Conservation (phyloP, 1,140 invertebrate species). For the Andricus grossulariae region DNA sequence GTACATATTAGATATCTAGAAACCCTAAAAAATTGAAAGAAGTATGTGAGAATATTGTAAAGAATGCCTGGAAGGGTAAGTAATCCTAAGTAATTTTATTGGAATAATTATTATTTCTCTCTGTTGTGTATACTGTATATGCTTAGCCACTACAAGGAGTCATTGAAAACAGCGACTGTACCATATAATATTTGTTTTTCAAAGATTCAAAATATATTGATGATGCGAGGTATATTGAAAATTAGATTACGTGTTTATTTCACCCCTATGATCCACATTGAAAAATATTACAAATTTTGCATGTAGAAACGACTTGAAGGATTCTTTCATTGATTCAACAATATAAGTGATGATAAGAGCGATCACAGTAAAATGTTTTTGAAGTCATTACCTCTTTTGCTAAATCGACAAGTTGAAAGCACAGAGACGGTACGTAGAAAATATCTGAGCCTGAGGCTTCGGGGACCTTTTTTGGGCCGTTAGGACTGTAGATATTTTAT, state of each 20-base stretch:
- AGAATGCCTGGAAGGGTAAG: conserved; percentile 39
- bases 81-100: conserved; percentile 56
- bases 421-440: conserved; percentile 3
- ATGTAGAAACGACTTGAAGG: too few relatives aligned
- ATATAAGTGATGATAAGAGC: background rate
- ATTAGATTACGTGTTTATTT: conserved; percentile 14
- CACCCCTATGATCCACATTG: background rate
- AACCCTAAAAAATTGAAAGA: conserved; percentile 46
- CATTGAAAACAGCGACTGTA: conserved; percentile 57
- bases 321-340: too few relatives aligned
- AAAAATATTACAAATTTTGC: too few relatives aligned
- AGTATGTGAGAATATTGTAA: conserved; percentile 43
- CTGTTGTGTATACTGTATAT: conserved; percentile 67
- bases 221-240: conserved; percentile 53
- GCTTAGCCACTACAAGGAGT: conserved; percentile 54
- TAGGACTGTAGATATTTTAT: conserved; percentile 60
- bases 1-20: conserved; percentile 63
- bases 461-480: conserved; percentile 17
- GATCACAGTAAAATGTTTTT: background rate
- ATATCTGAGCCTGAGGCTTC: background rate
- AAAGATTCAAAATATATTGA: conserved; percentile 69
- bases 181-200: conserved; percentile 70
- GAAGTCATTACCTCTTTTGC: background rate
- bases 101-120: conserved; percentile 56
- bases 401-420: conserved; percentile 1